phyloP scores from a whole-genome alignment of 2,113 vertebrate species.

The Festucalex cinctus region DNA sequence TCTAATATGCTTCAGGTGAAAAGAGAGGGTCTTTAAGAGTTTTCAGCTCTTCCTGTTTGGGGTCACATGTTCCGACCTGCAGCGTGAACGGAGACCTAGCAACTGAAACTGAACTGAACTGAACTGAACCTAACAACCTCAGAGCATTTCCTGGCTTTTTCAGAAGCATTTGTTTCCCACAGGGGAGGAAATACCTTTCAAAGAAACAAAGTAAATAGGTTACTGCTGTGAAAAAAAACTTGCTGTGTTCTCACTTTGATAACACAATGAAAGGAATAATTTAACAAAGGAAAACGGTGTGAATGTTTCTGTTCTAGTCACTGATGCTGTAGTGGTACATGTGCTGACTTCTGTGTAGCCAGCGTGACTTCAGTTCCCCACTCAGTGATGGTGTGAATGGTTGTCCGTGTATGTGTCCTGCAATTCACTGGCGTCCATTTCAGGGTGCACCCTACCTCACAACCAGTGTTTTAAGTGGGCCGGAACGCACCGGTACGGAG shows the following conservation, averaged over 20 bases:
- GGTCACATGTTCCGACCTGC: too few relatives aligned
- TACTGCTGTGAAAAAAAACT: slow-evolving; percentile 45
- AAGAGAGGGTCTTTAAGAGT: not conserved
- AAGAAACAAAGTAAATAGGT: slow-evolving; percentile 53
- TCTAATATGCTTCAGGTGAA: not conserved
- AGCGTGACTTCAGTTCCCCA: too few relatives aligned
- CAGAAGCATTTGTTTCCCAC: slow-evolving; percentile 50
- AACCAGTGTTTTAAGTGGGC: too few relatives aligned
- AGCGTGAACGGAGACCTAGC: not conserved
- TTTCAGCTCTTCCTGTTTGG: not conserved
- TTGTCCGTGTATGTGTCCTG: too few relatives aligned
- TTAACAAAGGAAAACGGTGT: slow-evolving; percentile 15
- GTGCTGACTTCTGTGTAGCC: too few relatives aligned
- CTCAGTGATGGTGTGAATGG: too few relatives aligned
- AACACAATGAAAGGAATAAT: slow-evolving; percentile 51
- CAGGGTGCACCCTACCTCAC: too few relatives aligned
- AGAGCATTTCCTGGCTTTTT: slow-evolving; percentile 27
- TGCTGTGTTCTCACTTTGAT: slow-evolving; percentile 58
- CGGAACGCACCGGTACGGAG: too few relatives aligned
- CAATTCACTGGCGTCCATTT: too few relatives aligned
- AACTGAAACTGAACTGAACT: not conserved
- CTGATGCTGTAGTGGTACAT: too few relatives aligned
- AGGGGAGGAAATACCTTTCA: slow-evolving; percentile 19
- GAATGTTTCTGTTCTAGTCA: slow-evolving; percentile 2
- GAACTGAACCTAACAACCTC: slow-evolving; percentile 15